These are phyloP conservation scores for Xyliphius kryptos DNA, from an alignment of 2,113 vertebrate species.

Conservation along the genomic window DNA sequence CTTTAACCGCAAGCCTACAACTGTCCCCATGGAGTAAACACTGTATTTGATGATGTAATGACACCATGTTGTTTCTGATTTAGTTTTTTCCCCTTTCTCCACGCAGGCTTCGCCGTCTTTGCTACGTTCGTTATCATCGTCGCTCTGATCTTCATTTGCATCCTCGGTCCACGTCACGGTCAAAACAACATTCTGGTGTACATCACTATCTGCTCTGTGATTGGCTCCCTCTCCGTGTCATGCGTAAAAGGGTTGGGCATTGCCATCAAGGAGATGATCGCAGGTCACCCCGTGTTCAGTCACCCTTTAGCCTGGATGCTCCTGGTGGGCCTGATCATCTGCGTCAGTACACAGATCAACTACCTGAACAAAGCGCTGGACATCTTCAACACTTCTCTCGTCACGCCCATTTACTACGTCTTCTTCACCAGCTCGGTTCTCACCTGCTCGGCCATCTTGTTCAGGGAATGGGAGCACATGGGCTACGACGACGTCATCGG, in stretches of 20 bases:
- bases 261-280: constrained; percentile 83
- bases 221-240: constrained; percentile 89
- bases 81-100: too few species aligned
- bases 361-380: constrained; percentile 97
- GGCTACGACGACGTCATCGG: constrained; percentile 80
- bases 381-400: constrained; percentile 97
- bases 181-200: constrained; percentile 96
- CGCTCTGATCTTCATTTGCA: constrained; percentile 88
- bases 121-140: constrained; percentile 83
- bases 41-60: too few species aligned
- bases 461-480: constrained; percentile 97
- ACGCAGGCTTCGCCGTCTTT: constrained; percentile 84
- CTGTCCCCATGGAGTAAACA: too few species aligned
- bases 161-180: constrained; percentile 87
- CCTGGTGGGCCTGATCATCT: constrained; percentile 79
- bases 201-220: constrained; percentile 95
- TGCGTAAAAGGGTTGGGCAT: constrained; percentile 97
- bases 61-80: too few species aligned
- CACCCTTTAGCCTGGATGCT: constrained; percentile 83
- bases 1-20: too few species aligned
- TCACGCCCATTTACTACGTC: constrained; percentile 97
- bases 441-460: constrained; percentile 91
- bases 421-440: constrained; percentile 96
- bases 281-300: constrained; percentile 68
- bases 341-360: constrained; percentile 97